These are phyloP conservation scores for Fulmarus glacialis DNA, from an alignment of 2,113 vertebrate genomes.

Conservation along the genomic window DNA sequence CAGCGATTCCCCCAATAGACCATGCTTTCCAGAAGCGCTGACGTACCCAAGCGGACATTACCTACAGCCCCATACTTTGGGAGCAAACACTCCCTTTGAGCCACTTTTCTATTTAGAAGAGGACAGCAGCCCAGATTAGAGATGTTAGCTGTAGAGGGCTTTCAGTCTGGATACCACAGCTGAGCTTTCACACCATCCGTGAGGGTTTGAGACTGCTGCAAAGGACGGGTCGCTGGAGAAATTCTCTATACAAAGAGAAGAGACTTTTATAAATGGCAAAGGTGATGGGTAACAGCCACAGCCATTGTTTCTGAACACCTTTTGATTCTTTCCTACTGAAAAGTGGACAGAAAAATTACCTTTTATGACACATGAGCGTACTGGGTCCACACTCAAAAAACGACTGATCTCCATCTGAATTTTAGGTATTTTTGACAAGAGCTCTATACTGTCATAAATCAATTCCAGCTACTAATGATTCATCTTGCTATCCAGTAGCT, in stretches of 20 bases:
- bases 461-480: not conserved
- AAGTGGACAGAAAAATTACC: not conserved
- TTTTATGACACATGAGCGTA: accelerated
- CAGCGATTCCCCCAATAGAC: not conserved
- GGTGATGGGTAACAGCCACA: not conserved
- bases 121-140: not conserved
- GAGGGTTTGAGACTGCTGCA: too few relatives aligned
- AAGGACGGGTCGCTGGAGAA: not conserved
- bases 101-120: not conserved
- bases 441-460: not conserved
- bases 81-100: not conserved
- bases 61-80: not conserved
- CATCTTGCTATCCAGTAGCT: not conserved
- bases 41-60: accelerated
- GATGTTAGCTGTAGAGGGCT: not conserved
- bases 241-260: not conserved
- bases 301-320: not conserved
- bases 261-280: not conserved
- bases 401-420: accelerated
- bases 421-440: not conserved
- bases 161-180: not conserved
- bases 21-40: not conserved
- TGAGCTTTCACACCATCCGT: not conserved
- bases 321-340: not conserved
- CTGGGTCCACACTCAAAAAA: not conserved